A percentile compares a stretch with the other conserved stretches of the same genome.
Evolutionary conservation across 2,888 invertebrate species (phyloP).

Genomic region (Invenusta paracnida): DNA sequence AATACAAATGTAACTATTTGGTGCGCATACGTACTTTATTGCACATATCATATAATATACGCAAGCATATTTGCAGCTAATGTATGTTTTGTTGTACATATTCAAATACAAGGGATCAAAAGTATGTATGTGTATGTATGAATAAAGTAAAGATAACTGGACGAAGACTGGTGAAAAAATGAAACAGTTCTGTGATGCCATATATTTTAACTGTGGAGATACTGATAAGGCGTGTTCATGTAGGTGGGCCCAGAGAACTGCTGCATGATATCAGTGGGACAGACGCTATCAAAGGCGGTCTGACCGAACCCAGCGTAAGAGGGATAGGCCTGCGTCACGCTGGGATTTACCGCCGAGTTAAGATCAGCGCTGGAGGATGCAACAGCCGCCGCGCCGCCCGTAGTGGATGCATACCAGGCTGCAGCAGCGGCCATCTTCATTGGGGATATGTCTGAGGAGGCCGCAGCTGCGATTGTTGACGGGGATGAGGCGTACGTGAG

Average conservation of each 20-base stretch:
- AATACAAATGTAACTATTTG: not conserved
- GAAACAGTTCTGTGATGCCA: not conserved
- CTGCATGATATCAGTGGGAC: not conserved
- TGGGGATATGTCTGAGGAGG: not conserved
- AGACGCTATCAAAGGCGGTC: not conserved
- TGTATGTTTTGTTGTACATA: too few species aligned
- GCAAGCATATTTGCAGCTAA: too few species aligned
- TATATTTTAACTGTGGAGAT: not conserved
- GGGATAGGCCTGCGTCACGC: not conserved
- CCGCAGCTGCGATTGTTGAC: not conserved
- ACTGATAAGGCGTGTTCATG: not conserved
- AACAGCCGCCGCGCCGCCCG: not conserved
- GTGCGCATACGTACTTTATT: not conserved
- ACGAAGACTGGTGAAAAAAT: not conserved
- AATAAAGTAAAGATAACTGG: not conserved
- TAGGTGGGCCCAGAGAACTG: not conserved
- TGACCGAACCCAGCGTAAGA: not conserved
- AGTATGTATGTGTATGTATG: too few species aligned
- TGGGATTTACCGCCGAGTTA: not conserved
- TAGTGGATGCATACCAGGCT: not conserved
- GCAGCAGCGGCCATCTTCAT: conserved; percentile 14
- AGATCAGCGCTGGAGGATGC: not conserved
- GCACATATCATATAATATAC: too few species aligned
- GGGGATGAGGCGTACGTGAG: not conserved
- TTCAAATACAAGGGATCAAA: too few species aligned